These are phyloP conservation scores for Edolisoma coerulescens DNA, from an alignment of 2,113 vertebrate genomes.

Conservation along the genomic window DNA sequence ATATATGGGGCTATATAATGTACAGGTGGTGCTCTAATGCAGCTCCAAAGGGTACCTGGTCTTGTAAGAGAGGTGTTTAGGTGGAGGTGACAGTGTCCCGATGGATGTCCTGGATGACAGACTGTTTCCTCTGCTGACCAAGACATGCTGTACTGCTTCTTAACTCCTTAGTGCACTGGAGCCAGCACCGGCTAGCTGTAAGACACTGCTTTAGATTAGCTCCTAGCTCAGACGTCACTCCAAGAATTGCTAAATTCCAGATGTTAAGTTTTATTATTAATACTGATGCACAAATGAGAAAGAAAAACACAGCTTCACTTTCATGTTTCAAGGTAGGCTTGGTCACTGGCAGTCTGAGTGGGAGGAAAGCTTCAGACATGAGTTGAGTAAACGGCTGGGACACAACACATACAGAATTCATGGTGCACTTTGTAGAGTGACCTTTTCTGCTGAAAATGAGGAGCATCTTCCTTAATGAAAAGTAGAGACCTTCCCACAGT, in stretches of 20 bases:
- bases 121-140: not conserved
- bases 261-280: not conserved
- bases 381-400: not conserved
- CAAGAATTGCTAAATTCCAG: not conserved
- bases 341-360: not conserved
- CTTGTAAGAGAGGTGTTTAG: not conserved
- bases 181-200: not conserved
- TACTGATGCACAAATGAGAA: not conserved
- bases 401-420: not conserved
- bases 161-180: not conserved
- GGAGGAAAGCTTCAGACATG: not conserved
- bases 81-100: not conserved
- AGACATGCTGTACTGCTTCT: not conserved
- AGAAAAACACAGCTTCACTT: not conserved
- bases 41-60: not conserved
- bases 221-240: not conserved
- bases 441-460: not conserved
- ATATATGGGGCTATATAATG: rapidly evolving
- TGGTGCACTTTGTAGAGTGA: not conserved
- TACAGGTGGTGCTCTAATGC: not conserved
- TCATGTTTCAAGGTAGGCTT: not conserved
- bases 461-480: not conserved
- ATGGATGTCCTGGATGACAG: rapidly evolving
- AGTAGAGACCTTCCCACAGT: not conserved
- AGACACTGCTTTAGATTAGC: not conserved